phyloP scores from a whole-genome alignment of 2,113 vertebrate genomes.

The Heterotilapia buettikoferi region DNA sequence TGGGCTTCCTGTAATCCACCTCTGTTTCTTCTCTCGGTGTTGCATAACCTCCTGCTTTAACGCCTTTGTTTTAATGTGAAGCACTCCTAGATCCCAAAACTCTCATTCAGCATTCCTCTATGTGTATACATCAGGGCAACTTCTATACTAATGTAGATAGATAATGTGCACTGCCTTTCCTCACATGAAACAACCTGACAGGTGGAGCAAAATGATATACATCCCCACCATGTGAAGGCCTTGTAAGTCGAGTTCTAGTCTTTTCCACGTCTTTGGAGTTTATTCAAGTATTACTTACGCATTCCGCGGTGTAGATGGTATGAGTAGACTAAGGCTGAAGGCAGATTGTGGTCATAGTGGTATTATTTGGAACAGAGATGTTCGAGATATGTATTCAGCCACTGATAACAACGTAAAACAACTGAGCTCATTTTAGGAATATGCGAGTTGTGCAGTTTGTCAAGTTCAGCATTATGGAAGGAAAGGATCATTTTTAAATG shows the following conservation, averaged over 20 bases:
- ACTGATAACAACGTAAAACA: not conserved
- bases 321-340: not conserved
- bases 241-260: not conserved
- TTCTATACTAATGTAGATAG: not conserved
- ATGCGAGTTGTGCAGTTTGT: not conserved
- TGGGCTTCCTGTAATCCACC: constrained; percentile 37
- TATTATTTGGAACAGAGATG: not conserved
- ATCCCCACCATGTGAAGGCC: not conserved
- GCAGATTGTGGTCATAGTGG: not conserved
- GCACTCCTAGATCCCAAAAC: not conserved
- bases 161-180: not conserved
- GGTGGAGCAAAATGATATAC: not conserved
- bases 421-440: not conserved
- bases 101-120: not conserved
- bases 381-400: not conserved
- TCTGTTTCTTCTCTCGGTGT: not conserved
- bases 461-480: not conserved
- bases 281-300: not conserved
- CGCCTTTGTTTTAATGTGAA: not conserved
- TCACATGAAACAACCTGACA: not conserved
- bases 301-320: not conserved
- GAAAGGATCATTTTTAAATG: not conserved
- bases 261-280: not conserved
- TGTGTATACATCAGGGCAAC: not conserved
- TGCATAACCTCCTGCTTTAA: not conserved